Percentiles rank a stretch among this genome's conserved stretches.
Conservation (phyloP, 1,140 invertebrate genomes). For the Archivesica marissinica region DNA sequence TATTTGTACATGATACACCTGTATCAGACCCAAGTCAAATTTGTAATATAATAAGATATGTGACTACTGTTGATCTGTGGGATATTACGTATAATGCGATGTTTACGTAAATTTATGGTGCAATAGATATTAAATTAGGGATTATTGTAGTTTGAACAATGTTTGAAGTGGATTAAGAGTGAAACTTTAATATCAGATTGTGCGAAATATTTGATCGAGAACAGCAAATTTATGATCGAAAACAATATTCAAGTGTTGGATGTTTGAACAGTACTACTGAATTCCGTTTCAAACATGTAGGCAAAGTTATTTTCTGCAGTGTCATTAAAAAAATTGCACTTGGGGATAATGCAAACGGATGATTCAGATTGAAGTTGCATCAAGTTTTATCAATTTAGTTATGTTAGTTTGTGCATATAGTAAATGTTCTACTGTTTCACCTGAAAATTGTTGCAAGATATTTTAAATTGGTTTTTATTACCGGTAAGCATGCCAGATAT, state of each 20-base stretch:
- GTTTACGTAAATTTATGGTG: constrained; percentile 26
- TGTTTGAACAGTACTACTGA: constrained; percentile 5
- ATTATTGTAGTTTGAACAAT: neutral
- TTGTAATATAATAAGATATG: constrained; percentile 17
- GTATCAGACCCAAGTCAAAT: constrained; percentile 1
- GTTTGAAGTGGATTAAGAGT: neutral
- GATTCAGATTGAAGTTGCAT: constrained; percentile 3
- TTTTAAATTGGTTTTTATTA: no score
- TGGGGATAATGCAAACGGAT: neutral
- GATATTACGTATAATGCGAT: neutral
- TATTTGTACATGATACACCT: neutral
- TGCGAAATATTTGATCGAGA: no score
- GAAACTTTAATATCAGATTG: no score
- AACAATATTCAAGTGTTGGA: constrained; percentile 11
- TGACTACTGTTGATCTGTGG: neutral
- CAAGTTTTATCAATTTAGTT: constrained; percentile 16
- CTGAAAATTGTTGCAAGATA: neutral
- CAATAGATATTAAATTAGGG: constrained; percentile 11
- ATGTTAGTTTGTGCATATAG: neutral
- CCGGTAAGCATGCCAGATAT: no score
- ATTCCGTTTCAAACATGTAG: neutral
- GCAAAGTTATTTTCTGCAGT: neutral
- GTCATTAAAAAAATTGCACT: neutral
- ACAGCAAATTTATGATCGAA: constrained; percentile 6
- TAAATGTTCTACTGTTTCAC: neutral